Conservation (phyloP, 1,140 invertebrate species). For the Heliothis virescens region DNA sequence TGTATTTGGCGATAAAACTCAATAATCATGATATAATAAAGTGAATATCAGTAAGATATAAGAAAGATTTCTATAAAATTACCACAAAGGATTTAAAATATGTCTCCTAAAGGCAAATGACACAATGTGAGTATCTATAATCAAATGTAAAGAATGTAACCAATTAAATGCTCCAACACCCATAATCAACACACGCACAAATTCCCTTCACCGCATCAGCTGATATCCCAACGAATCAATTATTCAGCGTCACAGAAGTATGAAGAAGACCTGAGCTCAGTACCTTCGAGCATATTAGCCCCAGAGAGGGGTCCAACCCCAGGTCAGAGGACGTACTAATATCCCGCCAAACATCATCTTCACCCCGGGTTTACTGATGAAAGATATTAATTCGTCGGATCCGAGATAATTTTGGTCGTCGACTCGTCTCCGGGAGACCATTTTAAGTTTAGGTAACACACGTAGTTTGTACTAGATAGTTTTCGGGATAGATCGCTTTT, state of each 20-base stretch:
- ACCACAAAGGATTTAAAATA: neutral
- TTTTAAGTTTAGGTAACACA: slow-evolving; percentile 50
- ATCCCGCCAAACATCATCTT: slow-evolving; percentile 80
- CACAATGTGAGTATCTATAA: neutral
- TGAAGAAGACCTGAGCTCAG: slow-evolving; percentile 81
- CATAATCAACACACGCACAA: neutral
- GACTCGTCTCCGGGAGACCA: slow-evolving; percentile 44
- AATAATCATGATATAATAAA: no score
- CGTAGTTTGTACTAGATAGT: neutral
- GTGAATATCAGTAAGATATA: no score
- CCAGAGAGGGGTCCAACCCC: slow-evolving; percentile 51
- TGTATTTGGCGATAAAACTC: no score
- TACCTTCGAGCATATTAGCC: slow-evolving; percentile 78
- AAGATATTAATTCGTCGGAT: slow-evolving; percentile 77
- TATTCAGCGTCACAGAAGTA: slow-evolving; percentile 77
- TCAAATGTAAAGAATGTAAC: slow-evolving; percentile 1
- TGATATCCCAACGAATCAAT: slow-evolving; percentile 79
- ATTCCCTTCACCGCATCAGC: slow-evolving; percentile 47
- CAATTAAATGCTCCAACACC: neutral
- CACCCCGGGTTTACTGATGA: slow-evolving; percentile 78
- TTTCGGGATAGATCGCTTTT: slow-evolving; percentile 12
- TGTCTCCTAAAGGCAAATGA: neutral
- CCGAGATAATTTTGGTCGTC: slow-evolving; percentile 67
- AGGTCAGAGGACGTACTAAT: no score
- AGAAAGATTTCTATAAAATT: no score